Evolutionary conservation across 2,113 vertebrate genomes (phyloP), one percentile per base, ranked within the genome.

Genomic region (Paraplagusia blochii): DNA sequence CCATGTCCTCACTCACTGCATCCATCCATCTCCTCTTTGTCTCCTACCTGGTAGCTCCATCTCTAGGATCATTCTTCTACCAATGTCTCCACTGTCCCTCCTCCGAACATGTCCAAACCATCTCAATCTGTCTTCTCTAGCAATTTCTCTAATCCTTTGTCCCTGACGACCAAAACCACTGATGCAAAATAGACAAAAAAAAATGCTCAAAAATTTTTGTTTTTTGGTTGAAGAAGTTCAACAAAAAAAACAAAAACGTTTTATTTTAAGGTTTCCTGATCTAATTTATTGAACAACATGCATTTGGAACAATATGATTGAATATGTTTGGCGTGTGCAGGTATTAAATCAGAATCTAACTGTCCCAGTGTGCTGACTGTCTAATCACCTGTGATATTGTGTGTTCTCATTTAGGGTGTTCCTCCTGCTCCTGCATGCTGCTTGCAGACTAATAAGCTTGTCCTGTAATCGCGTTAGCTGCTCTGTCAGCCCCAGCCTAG

Each of bases 401-500:
- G 90, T 91, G 88, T 90, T 91, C 93, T 93, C 92, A 92, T 93
- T 93, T 93, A 89, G 90, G 77, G 63, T 89, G 92, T 90, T 91
- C 90, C 88, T 90, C 90, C 76, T 44, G 70, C 89, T 91, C 70
- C 90, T 89, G 91, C 86, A 89, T 88, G 90, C 93, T 88, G 77
- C 88, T 82, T 2, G 85, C 91, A 92, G 91, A 91, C 93, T 95
- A 96, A 95, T 97, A 94, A 95, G 93, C 93, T 91, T 91, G 94
- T 94, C 91, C 92, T 87, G 88, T 96, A 96, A 97, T 95, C 91
- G 90, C 88, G 93, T 97, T 95, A 95, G 93, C 91, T 85, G 91
- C 90, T 90, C 92, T 93, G 91, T 90, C 90, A 93, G 94, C 92
- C 93, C 91, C 91, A 93, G 93, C 92, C 93, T 87, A 90, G 94